Evolutionary conservation across 2,797 vertebrate genomes (phyloP), one percentile per base, ranked within the genome.

Genomic region (Choloepus didactylus): DNA sequence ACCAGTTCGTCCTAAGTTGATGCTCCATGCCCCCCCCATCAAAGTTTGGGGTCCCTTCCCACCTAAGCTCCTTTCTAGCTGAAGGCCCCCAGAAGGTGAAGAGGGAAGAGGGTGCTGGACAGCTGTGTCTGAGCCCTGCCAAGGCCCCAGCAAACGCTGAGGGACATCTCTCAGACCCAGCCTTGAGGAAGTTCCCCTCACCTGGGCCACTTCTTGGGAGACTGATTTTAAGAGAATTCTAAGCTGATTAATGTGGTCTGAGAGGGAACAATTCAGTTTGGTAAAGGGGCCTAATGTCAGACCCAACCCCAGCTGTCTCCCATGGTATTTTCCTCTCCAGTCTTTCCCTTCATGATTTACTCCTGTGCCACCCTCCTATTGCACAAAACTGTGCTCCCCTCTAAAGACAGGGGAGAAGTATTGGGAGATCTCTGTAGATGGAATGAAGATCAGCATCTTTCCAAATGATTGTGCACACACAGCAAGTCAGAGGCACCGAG

Each of bases 401-500:
- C 73, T 15, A 83, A 64, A 51, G 5, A 21, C 9, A 25, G 44
- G 25, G 4, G 29, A 27, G 41, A 15, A 35, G 21, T 27, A 2
- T 35, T 6, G 3, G 69, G 54, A 67, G 46, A 6, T 25, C 35
- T 80, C 27, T 6, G 41, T 38, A n/a, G 69, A 46, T 15, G 25
- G 51, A 69, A 56, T 64, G 44, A 77, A 54, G 60, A 64, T 6
- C 9, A 66, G 19, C 38, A 27, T 60, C 44, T 51, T 44, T 59
- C 35, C 27, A 51, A 54, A 54, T 66, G 29, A 77, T 4, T 25
- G 15, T 35, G 44, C 21, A 14, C 6, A 9, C 16, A 21, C 8
- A 1, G 46, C 0, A 0, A 56, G 70, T 89, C 31, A 49, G 2
- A 41, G 11, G 18, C 0, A 1, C 16, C 2, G 35, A 14, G 41